phyloP scores from a whole-genome alignment of 2,797 vertebrate genomes.

The Alauda arvensis region DNA sequence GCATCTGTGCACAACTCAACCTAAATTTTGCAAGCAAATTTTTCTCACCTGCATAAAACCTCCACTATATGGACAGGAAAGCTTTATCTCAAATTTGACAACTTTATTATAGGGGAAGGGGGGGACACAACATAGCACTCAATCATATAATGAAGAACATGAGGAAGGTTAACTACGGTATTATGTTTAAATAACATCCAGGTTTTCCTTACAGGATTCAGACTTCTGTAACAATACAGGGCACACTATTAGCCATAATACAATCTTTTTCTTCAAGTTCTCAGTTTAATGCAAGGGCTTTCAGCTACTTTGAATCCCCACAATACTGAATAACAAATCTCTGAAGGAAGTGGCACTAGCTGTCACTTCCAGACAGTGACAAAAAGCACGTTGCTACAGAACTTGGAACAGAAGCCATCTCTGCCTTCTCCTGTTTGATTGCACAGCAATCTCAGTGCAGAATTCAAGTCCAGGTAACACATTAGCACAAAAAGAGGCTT shows the following conservation, averaged over 20 bases:
- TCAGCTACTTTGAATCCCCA: background rate
- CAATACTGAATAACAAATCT: background rate
- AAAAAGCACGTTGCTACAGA: background rate
- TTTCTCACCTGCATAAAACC: background rate
- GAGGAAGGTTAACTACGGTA: background rate
- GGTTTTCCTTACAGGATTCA: background rate
- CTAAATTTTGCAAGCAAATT: background rate
- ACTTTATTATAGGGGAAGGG: accelerated
- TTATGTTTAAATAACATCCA: background rate
- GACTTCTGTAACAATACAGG: background rate
- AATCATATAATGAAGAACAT: background rate
- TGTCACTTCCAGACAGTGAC: background rate
- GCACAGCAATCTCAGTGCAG: background rate
- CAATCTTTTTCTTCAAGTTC: background rate
- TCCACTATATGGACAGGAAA: background rate
- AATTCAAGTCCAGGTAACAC: background rate
- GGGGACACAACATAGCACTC: background rate
- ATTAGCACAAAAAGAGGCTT: background rate
- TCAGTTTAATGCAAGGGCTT: background rate
- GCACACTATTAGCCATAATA: background rate
- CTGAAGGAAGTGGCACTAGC: background rate
- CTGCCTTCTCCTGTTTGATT: background rate
- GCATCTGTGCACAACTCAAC: accelerated
- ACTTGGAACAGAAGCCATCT: background rate
- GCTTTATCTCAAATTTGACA: background rate